These are phyloP conservation scores for Sceliomorpha sp. DNA, from an alignment of 2,888 invertebrate genomes.

Conservation along the genomic window DNA sequence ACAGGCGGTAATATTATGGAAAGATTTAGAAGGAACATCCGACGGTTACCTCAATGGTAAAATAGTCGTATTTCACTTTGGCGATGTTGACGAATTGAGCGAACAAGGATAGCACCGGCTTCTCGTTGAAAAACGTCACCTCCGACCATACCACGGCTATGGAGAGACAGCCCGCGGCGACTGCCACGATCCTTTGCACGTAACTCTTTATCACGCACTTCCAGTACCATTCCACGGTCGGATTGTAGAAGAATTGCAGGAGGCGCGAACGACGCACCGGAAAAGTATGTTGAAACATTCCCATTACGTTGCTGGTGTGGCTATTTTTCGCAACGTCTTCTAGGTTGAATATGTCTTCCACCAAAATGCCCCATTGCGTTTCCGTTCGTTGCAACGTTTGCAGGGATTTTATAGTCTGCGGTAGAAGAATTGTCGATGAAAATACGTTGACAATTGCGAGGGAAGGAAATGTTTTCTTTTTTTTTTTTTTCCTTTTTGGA, in stretches of 20 bases:
- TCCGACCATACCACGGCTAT: conserved; percentile 99
- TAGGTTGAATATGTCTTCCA: conserved; percentile 89
- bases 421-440: conserved; percentile 30
- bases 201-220: conserved; percentile 91
- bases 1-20: too few species aligned
- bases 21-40: too few species aligned
- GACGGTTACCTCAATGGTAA: conserved; percentile 97
- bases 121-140: conserved; percentile 96
- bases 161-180: conserved; percentile 89
- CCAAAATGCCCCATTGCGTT: conserved; percentile 94
- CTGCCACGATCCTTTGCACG: conserved; percentile 87
- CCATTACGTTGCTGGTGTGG: conserved; percentile 84
- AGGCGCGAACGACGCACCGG: conserved; percentile 83
- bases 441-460: conserved; percentile 1
- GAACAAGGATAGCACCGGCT: conserved; percentile 96
- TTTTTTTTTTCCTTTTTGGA: too few species aligned
- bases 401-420: conserved; percentile 90
- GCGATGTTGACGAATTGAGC: conserved; percentile 95
- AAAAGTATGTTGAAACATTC: conserved; percentile 88
- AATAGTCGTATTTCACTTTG: conserved; percentile 91
- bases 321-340: conserved; percentile 95
- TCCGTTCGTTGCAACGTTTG: conserved; percentile 96
- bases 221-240: conserved; percentile 97
- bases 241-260: conserved; percentile 84
- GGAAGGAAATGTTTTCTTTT: too few species aligned